phyloP scores from a whole-genome alignment of 2,113 vertebrate species.

The Lynx canadensis region DNA sequence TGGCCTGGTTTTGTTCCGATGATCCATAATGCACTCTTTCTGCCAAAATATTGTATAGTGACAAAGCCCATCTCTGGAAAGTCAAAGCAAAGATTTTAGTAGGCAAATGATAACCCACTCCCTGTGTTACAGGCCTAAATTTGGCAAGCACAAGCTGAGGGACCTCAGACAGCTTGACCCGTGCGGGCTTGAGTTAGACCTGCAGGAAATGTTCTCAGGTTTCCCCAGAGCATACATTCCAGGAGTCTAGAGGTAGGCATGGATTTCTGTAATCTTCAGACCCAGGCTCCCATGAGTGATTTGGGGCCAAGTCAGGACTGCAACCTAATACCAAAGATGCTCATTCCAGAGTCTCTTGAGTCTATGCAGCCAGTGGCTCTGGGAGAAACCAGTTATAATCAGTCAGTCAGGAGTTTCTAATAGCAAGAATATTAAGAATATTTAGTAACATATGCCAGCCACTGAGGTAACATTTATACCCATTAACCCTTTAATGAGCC shows the following conservation, averaged over 20 bases:
- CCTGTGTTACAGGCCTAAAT: neutral
- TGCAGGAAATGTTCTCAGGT: neutral
- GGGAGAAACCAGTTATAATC: neutral
- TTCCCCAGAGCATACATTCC: neutral
- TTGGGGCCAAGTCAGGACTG: neutral
- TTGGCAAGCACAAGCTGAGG: neutral
- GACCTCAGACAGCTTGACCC: neutral
- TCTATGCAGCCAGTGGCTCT: neutral
- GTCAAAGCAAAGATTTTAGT: neutral
- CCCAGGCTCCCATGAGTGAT: neutral
- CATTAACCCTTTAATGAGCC: neutral
- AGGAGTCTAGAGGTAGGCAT: neutral
- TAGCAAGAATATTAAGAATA: neutral
- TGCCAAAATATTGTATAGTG: neutral
- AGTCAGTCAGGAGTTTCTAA: neutral
- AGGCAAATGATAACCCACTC: neutral
- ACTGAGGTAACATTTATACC: neutral
- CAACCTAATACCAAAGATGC: neutral
- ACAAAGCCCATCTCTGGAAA: neutral
- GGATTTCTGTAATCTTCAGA: neutral
- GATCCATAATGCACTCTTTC: neutral
- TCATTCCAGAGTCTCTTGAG: neutral
- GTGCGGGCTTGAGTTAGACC: neutral
- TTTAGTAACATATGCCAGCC: neutral
- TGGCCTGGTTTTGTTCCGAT: neutral